Conservation (phyloP, 2,113 vertebrate genomes). For the Eidolon helvum region DNA sequence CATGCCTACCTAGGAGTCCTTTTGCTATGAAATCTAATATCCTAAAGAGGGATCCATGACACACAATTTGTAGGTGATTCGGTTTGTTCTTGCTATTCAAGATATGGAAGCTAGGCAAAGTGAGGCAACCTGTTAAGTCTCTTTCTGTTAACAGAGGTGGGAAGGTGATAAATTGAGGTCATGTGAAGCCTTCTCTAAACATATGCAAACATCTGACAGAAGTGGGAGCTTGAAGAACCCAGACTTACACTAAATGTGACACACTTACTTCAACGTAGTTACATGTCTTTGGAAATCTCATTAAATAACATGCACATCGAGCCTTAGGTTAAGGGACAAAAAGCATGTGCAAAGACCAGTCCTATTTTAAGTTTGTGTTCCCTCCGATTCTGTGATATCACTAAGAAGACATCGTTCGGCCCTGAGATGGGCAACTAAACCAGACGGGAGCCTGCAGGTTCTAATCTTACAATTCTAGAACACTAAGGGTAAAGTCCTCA, state of each 20-base stretch:
- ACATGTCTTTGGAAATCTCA: not conserved
- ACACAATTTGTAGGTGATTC: not conserved
- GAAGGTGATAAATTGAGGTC: not conserved
- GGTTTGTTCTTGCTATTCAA: not conserved
- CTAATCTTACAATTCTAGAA: not conserved
- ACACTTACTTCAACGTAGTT: not conserved
- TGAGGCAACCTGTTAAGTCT: not conserved
- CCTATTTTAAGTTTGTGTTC: not conserved
- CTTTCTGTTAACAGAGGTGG: not conserved
- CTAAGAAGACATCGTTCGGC: not conserved
- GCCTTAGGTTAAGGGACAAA: not conserved
- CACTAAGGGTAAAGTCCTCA: not conserved
- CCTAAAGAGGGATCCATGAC: not conserved
- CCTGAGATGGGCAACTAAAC: not conserved
- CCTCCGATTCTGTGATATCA: not conserved
- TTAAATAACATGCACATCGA: not conserved
- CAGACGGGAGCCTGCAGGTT: not conserved
- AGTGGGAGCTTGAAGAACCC: not conserved
- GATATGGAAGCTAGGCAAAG: not conserved
- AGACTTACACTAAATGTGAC: not conserved
- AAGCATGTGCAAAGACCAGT: accelerated
- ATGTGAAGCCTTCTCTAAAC: not conserved
- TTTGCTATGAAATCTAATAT: not conserved
- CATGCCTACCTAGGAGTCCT: not conserved
- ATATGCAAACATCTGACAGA: not conserved